Conservation (phyloP, 2,888 invertebrate genomes). For the Phengaris arion region DNA sequence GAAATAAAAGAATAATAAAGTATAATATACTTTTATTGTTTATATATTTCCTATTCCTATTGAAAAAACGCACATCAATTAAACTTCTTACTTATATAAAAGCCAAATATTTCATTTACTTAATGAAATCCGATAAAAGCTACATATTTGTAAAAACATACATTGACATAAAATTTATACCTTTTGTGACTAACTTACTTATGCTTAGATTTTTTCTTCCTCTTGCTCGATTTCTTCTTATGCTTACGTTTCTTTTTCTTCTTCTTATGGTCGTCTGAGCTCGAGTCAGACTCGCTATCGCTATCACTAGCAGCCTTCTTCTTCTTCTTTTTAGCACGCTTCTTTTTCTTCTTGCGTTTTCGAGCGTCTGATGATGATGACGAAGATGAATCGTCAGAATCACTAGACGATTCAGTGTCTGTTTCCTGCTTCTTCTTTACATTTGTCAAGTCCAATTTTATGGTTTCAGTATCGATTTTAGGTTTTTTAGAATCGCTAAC, state of each 20-base stretch:
- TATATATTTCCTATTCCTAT: conserved; percentile 37
- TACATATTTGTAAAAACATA: conserved; percentile 35
- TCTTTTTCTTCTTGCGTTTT: conserved; percentile 82
- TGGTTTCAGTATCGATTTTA: conserved; percentile 66
- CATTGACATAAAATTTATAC: conserved; percentile 26
- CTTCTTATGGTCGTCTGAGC: conserved; percentile 82
- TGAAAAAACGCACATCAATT: conserved; percentile 40
- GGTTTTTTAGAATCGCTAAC: conserved; percentile 56
- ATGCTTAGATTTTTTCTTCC: conserved; percentile 84
- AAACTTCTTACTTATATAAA: conserved; percentile 39
- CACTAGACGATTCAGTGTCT: conserved; percentile 67
- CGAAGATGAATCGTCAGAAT: conserved; percentile 73
- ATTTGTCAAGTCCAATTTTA: conserved; percentile 71
- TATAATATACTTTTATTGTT: conserved; percentile 36
- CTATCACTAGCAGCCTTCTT: conserved; percentile 82
- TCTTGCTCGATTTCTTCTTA: conserved; percentile 84
- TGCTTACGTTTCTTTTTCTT: conserved; percentile 85
- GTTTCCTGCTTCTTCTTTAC: conserved; percentile 72
- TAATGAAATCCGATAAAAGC: conserved; percentile 38
- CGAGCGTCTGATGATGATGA: conserved; percentile 76
- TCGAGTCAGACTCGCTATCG: conserved; percentile 82
- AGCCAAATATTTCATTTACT: conserved; percentile 35
- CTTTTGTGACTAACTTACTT: conserved; percentile 50
- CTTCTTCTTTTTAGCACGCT: conserved; percentile 80
- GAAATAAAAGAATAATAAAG: conserved; percentile 29